A percentile compares a stretch with the other conserved stretches of the same genome.
These are phyloP conservation scores for Drosophila cognata DNA, from an alignment of 2,888 invertebrate species.

Conservation along the genomic window DNA sequence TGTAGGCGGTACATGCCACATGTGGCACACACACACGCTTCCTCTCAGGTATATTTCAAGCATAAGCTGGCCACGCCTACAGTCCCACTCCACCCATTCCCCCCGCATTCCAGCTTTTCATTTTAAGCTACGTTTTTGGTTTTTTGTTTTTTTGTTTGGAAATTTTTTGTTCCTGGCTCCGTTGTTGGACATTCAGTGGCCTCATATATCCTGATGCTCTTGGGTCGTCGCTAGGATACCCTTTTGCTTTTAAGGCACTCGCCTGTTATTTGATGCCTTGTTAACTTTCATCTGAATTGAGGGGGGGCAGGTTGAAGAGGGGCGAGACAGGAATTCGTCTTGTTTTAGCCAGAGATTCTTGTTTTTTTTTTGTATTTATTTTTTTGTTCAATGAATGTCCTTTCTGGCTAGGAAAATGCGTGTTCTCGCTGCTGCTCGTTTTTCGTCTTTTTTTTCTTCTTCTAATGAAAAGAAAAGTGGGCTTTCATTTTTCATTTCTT, in stretches of 20 bases:
- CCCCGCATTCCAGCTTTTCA: conserved; percentile 19
- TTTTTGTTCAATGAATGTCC: conserved; percentile 56
- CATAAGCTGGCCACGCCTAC: conserved; percentile 48
- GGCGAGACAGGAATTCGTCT: conserved; percentile 51
- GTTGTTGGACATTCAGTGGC: conserved; percentile 49
- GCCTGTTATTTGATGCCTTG: conserved; percentile 79
- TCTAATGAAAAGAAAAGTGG: conserved; percentile 74
- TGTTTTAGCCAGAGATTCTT: conserved; percentile 59
- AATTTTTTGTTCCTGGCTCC: conserved; percentile 4
- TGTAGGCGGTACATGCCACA: conserved; percentile 50
- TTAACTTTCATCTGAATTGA: conserved; percentile 68
- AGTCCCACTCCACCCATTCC: background rate
- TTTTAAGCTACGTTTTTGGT: conserved; percentile 46
- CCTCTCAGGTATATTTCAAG: conserved; percentile 38
- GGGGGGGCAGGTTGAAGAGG: conserved; percentile 1
- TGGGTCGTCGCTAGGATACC: conserved; percentile 73
- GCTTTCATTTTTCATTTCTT: conserved; percentile 62
- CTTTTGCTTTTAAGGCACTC: conserved; percentile 66
- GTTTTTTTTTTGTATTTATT: conserved; percentile 25
- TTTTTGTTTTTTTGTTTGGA: conserved; percentile 3
- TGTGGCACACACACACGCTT: conserved; percentile 16
- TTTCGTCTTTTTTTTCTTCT: conserved; percentile 32
- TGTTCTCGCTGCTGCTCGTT: conserved; percentile 53
- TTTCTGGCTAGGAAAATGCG: conserved; percentile 64
- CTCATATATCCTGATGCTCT: conserved; percentile 36